phyloP scores from a whole-genome alignment of 2,113 vertebrate species.

The Otocyon megalotis region DNA sequence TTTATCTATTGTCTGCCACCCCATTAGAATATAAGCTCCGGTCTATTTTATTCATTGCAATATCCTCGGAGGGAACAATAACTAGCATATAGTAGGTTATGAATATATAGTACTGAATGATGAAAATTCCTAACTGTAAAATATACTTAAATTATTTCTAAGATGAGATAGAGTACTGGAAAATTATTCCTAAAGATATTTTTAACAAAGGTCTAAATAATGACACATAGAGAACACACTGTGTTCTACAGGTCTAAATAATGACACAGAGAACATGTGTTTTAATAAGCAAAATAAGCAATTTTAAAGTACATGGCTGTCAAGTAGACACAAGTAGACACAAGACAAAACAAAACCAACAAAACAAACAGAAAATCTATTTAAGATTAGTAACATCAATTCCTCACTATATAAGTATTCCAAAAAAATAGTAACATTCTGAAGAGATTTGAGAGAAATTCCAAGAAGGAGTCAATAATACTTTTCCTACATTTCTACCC shows the following conservation, averaged over 20 bases:
- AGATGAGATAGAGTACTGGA: background rate
- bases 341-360: background rate
- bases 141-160: background rate
- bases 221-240: background rate
- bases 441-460: constrained; percentile 28
- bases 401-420: constrained; percentile 20
- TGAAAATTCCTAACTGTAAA: constrained; percentile 15
- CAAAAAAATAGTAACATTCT: constrained; percentile 35
- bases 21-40: background rate
- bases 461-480: constrained; percentile 9
- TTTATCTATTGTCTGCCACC: background rate
- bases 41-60: background rate
- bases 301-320: background rate
- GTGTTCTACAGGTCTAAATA: background rate
- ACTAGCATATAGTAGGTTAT: background rate
- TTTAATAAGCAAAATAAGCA: constrained; percentile 39
- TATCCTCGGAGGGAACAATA: constrained; percentile 33
- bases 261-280: too few species aligned
- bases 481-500: constrained; percentile 48
- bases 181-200: background rate
- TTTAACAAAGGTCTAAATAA: constrained; percentile 25
- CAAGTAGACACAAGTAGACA: constrained; percentile 13
- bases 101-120: background rate
- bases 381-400: constrained; percentile 8
- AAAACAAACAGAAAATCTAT: constrained; percentile 2